Percentiles rank a stretch among this genome's conserved stretches.
phyloP scores from a whole-genome alignment of 30 jellyfish, hydroid and myxozoan species.

The Pelagia noctiluca region DNA sequence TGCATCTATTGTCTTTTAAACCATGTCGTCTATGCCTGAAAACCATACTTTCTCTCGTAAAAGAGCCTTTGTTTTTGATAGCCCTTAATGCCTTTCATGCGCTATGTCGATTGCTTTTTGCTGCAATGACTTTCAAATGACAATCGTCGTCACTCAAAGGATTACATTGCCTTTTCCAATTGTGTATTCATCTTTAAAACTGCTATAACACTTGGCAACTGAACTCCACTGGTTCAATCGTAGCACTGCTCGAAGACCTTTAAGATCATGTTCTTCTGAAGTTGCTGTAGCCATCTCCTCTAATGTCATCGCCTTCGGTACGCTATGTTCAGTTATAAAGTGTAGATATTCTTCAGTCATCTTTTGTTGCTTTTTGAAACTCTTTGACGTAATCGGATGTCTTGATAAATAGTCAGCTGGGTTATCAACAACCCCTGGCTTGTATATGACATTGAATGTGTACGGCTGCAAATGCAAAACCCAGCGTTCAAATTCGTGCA shows the following conservation, averaged over 20 bases:
- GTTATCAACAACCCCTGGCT: slow-evolving; percentile 53
- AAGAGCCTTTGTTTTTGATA: no score
- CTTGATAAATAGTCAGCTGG: slow-evolving; percentile 61
- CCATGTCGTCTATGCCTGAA: slow-evolving; percentile 11
- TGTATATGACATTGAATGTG: slow-evolving; percentile 37
- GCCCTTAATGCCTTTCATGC: no score
- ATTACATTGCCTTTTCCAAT: slow-evolving; percentile 35
- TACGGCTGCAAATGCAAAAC: slow-evolving; percentile 64
- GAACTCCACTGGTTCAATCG: slow-evolving; percentile 46
- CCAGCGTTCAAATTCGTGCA: slow-evolving; percentile 56
- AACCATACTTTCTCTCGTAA: no score
- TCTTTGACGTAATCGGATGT: slow-evolving; percentile 50
- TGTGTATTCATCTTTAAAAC: slow-evolving; percentile 46
- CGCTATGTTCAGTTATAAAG: slow-evolving; percentile 31
- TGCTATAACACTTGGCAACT: slow-evolving; percentile 12
- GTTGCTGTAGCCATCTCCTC: no score
- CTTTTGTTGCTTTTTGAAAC: slow-evolving; percentile 5
- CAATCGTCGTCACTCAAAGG: no score
- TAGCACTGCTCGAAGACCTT: slow-evolving; percentile 48
- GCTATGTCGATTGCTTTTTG: no score
- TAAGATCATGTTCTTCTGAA: slow-evolving; percentile 34
- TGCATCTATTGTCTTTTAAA: slow-evolving; percentile 3
- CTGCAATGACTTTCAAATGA: no score
- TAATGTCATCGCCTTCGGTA: slow-evolving; percentile 74
- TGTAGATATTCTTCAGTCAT: slow-evolving; percentile 68